These are phyloP conservation scores for Lepidochitona cinerea DNA, from an alignment of 2,888 invertebrate species.

Conservation along the genomic window DNA sequence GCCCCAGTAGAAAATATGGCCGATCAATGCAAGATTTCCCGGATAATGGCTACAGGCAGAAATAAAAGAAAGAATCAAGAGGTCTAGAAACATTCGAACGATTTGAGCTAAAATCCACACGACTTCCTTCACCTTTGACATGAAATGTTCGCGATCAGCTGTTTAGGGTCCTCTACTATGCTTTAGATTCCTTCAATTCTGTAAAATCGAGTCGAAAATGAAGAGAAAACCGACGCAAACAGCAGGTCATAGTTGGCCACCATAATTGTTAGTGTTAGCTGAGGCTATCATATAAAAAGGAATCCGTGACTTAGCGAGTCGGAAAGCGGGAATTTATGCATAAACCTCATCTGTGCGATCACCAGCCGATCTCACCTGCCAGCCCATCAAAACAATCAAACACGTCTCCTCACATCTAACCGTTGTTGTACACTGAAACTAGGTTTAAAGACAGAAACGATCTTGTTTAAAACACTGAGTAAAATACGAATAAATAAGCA, in stretches of 20 bases:
- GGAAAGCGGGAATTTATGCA: conserved; percentile 8
- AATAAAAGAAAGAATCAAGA: conserved; percentile 5
- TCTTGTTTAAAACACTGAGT: neutral
- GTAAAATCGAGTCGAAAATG: neutral
- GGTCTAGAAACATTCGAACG: neutral
- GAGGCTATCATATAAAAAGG: conserved; percentile 8
- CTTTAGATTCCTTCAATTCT: neutral
- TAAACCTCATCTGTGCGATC: neutral
- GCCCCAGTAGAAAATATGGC: conserved; percentile 6
- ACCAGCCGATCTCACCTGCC: neutral
- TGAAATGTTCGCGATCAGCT: neutral
- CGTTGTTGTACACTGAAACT: too few relatives aligned
- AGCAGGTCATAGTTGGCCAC: conserved; percentile 5
- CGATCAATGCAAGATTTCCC: conserved; percentile 6
- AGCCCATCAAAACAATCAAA: neutral
- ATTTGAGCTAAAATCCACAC: neutral
- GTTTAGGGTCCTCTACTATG: neutral
- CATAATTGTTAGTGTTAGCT: conserved; percentile 9
- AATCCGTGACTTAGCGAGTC: conserved; percentile 9
- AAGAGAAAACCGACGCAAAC: neutral
- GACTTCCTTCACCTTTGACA: neutral
- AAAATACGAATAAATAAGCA: conserved; percentile 4
- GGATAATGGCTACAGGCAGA: conserved; percentile 6
- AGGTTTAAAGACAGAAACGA: neutral
- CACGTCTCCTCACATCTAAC: too few relatives aligned